Evolutionary conservation across 2,797 vertebrate genomes (phyloP), one percentile per base, ranked within the genome.

Genomic region (Salarias fasciatus): DNA sequence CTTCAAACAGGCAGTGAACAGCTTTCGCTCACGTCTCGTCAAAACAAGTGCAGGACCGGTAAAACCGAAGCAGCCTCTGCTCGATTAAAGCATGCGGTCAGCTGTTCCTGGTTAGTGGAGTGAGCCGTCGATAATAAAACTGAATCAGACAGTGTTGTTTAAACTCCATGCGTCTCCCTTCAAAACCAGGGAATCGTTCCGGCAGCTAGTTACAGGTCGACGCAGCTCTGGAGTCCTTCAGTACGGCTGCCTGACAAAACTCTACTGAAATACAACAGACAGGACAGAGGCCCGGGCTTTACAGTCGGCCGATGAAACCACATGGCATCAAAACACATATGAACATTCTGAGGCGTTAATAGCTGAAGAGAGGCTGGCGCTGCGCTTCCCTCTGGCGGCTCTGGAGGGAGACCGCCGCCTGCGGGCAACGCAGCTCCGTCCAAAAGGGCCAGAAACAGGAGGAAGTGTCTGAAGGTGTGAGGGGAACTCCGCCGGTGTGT

Each of bases 181-280:
- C 52, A 77, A 64, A 86, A 76, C 69, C 64, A 73, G 63, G 75
- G 71, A 79, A 67, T 74, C 63, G 63, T 62, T 47, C 78, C 44
- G 41, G 61, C 71, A 31, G 77, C 72, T 75, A 84, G 72, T 89
- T 86, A 88, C 87, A 73, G 77, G 56, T 78, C 85, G 9, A 37
- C 9, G 83, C 61, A 70, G 87, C 75, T 75, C 75, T 59, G 82
- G 4, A 10, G 79, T 90, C 84, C 86, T 64, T 87, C 89, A 68
- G 79, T 61, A 56, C 72, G 72, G 75, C 64, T 82, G 86, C 56
- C 55, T 82, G 86, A 56, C 55, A 84, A 89, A 77, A 87, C 76
- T 83, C 77, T 90, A 92, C 67, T 53, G 75, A 38, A 93, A 93
- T 72, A 74, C 60, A 85, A 78, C n/a, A n/a, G 45, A 82, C 58